Evolutionary conservation across 2,113 vertebrate species (phyloP).

Genomic region (Calypte anna): DNA sequence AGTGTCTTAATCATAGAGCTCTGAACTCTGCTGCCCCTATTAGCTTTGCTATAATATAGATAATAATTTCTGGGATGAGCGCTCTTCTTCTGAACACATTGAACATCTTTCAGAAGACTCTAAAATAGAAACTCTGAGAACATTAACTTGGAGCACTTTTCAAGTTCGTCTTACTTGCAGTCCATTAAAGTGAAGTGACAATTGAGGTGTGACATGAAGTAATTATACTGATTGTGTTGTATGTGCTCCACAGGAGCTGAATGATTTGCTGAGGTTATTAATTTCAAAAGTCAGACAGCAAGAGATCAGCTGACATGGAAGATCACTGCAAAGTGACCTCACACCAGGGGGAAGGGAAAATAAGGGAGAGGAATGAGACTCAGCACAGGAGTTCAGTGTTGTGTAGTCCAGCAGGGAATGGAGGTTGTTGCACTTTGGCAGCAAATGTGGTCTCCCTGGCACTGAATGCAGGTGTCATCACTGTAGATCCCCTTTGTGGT

Average conservation of each 20-base stretch:
- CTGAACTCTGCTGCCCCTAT: not conserved
- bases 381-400: not conserved
- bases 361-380: not conserved
- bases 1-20: not conserved
- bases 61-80: slow-evolving; percentile 6
- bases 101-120: slow-evolving; percentile 1
- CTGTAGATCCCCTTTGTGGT: not conserved
- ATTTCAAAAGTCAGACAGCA: slow-evolving; percentile 42
- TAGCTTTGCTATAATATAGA: not conserved
- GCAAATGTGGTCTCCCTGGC: not conserved
- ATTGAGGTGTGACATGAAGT: slow-evolving; percentile 45
- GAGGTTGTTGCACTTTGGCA: not conserved
- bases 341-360: not conserved
- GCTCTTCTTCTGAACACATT: slow-evolving; percentile 1
- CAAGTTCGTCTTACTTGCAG: slow-evolving; percentile 45
- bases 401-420: not conserved
- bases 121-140: slow-evolving; percentile 47
- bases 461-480: not conserved
- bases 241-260: slow-evolving; percentile 4
- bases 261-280: slow-evolving; percentile 52
- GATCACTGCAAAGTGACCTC: slow-evolving; percentile 43
- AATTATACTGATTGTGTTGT: slow-evolving; percentile 64
- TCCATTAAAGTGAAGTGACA: slow-evolving; percentile 58
- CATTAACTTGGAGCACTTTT: slow-evolving; percentile 24
- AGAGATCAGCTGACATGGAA: slow-evolving; percentile 49